Base-by-base conservation (phyloP, 2,113 vertebrate genomes). In the Nycticryphes semicollaris region DNA sequence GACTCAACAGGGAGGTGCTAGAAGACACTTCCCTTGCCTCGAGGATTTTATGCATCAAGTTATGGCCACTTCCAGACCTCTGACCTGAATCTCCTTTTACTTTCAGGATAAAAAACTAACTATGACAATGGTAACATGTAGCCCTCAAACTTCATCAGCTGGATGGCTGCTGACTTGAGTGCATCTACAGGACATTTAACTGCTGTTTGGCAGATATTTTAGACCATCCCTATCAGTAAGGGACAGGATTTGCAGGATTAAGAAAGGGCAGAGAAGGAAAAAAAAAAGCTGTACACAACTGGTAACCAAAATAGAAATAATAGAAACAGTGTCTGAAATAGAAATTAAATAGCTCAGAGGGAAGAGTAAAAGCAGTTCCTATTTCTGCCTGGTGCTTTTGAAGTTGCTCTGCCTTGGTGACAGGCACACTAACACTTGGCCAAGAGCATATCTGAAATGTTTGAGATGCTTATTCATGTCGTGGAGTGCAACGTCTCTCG, bases 261-360 rank as follows among this genome's bases (percentile, higher is more conserved):
- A 77, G 64, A 30, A 77, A 57, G 76, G 85, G 27, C 64, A 86
- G 85, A 70, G 86, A 60, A 90, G 43, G 89, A 30, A 79, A 79
- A 89, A 79, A 89, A 39, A 10, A 47, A 20, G 47, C 47, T 53
- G 60, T 35, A 66, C 66, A 89, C 43, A 87, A 31, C 17, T 5
- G 3, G 47, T 4, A 60, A 67, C 57, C 62, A 54, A 75, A 96
- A 79, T 57, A 83, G 78, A 82, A 87, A 84, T 70, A 77, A 95
- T 31, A 92, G 68, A 48, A 84, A 63, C 25, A 10, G 37, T 9
- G 24, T 23, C 53, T 94, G 60, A 86, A 96, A 89, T 31, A 87
- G 67, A 79, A 90, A 62, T 50, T 27, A 92, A 93, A 87, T 20
- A 82, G 79, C 83, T 94, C 66, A 64, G 76, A 81, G 94, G 76